phyloP scores from a whole-genome alignment of 2,888 invertebrate species.

The Phaedon cochleariae region DNA sequence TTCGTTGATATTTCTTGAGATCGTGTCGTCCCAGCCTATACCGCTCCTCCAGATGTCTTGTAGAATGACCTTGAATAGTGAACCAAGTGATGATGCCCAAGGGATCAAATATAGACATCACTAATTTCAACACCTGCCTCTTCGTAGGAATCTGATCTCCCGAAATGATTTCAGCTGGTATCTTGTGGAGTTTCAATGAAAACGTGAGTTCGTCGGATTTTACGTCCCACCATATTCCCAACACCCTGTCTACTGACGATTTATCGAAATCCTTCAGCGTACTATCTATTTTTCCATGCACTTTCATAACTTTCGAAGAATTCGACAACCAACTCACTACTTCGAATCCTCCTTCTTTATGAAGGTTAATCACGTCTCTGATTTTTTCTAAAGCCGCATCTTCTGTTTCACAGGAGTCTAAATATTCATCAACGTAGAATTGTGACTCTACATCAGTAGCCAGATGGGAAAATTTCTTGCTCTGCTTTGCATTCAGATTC shows the following conservation, averaged over 20 bases:
- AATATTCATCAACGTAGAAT: too few relatives aligned
- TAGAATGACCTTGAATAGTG: neutral
- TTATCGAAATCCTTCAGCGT: too few relatives aligned
- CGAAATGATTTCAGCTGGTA: neutral
- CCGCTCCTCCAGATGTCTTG: neutral
- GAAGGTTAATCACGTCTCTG: too few relatives aligned
- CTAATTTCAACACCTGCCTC: neutral
- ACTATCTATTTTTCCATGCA: too few relatives aligned
- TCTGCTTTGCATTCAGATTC: neutral
- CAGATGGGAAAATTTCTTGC: too few relatives aligned
- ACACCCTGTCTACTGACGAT: too few relatives aligned
- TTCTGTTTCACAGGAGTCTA: too few relatives aligned
- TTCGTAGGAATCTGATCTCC: slow-evolving; percentile 1
- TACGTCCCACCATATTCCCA: slow-evolving; percentile 11
- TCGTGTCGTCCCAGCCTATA: slow-evolving; percentile 4
- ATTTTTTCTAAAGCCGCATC: too few relatives aligned
- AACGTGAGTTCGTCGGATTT: slow-evolving; percentile 2
- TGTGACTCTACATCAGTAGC: too few relatives aligned
- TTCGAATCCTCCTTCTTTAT: too few relatives aligned
- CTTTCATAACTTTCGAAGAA: too few relatives aligned
- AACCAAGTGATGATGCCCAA: neutral
- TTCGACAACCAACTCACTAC: too few relatives aligned
- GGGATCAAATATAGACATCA: slow-evolving; percentile 10
- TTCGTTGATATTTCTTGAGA: neutral
- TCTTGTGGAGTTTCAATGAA: neutral